Evolutionary conservation across 2,888 invertebrate species (phyloP), one percentile per base, ranked within the genome.

Genomic region (Xestia sexstrigata): DNA sequence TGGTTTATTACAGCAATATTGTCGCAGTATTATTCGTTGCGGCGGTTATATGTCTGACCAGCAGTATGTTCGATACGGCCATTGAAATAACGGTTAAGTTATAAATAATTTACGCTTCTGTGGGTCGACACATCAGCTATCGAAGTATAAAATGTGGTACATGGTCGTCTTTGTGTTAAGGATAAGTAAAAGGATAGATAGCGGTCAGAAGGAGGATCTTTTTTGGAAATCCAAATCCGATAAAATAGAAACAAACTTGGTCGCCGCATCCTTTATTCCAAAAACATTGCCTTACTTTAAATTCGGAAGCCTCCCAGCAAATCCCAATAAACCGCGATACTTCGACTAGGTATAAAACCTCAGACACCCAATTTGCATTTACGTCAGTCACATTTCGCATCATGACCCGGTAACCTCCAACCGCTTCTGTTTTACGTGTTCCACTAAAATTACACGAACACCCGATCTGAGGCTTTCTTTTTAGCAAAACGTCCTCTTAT

Each of bases 371-470:
- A 82, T 87, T 88, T 85, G 76, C 78, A 84, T 88, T 87, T 87
- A 88, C 77, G 76, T 79, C 85, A 78, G 70, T 70, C 75, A 84
- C 73, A 77, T 79, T 84, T 76, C 68, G 63, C 71, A 62, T 69
- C 79, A 55, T 63, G 74, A 73, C 75, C 74, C 75, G 70, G 72
- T 74, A 62, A 69, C 82, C 78, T 78, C 74, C 66, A 62, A 79
- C 78, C 63, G 70, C 62, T 75, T 70, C 62, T 70, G 82, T 79
- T 82, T 78, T 81, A 85, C 77, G 85, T 76, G 81, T 82, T 76
- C 66, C 71, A 74, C 72, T 79, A 87, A 87, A 90, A 87, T 88
- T 84, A 88, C 82, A 87, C 74, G 74, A 85, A 80, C 79, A 79
- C 81, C 80, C 79, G 86, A 90, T 87, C 85, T 81, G 11, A 74